A percentile compares a stretch with the other conserved stretches of the same genome.
These are phyloP conservation scores for Callinectes sapidus DNA, from an alignment of 2,888 invertebrate genomes.

Conservation along the genomic window DNA sequence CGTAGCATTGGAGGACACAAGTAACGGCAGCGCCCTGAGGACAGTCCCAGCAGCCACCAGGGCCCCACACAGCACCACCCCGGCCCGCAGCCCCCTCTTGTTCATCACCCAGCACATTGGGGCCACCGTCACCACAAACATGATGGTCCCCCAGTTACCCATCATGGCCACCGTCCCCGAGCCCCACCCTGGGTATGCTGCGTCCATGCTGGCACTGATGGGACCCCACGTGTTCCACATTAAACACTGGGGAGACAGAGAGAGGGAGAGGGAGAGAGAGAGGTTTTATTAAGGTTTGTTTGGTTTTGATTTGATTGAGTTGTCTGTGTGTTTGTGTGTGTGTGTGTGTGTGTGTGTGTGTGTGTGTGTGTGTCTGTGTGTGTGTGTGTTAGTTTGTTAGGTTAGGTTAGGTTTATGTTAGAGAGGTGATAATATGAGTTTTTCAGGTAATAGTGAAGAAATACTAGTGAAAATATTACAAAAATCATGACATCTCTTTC, in stretches of 20 bases:
- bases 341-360: too few relatives aligned
- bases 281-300: too few relatives aligned
- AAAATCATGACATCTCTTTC: too few relatives aligned
- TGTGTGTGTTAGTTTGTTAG: too few relatives aligned
- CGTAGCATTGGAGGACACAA: not conserved
- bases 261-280: too few relatives aligned
- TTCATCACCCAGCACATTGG: conserved; percentile 70
- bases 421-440: too few relatives aligned
- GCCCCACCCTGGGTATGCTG: conserved; percentile 66
- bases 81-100: conserved; percentile 55
- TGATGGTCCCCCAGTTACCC: conserved; percentile 70
- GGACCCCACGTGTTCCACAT: conserved; percentile 72
- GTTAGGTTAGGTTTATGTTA: too few relatives aligned
- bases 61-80: conserved; percentile 51
- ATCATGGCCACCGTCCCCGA: conserved; percentile 69
- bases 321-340: too few relatives aligned
- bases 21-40: conserved; percentile 40
- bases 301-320: too few relatives aligned
- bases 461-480: not conserved
- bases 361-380: too few relatives aligned
- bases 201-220: conserved; percentile 60
- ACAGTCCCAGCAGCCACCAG: conserved; percentile 52
- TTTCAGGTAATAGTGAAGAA: too few relatives aligned
- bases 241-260: conserved; percentile 47
- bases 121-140: conserved; percentile 60